Evolutionary conservation across 92 coral and sea anemone species (phyloP), one percentile per base, ranked within the genome.

Genomic region (Porites evermanni): DNA sequence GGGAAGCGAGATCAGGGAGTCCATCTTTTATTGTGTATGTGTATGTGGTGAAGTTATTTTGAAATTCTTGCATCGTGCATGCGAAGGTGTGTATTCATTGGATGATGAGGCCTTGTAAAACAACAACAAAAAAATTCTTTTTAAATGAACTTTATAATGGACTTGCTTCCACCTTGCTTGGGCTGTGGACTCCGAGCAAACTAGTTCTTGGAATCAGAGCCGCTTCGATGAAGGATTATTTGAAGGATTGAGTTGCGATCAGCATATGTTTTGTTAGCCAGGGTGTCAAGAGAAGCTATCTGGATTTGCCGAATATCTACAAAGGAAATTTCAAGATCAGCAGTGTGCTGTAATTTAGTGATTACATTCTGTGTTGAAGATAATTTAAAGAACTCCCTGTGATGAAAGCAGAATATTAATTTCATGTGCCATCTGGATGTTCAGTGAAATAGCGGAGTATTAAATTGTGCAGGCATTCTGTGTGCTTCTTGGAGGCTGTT

Each of bases 211-310:
- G 87, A 52, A 74, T 71, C 85, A 63, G 73, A 72, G 74, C 72
- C 61, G 6, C 87, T 83, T 73, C 79, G 19, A 47, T 12, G 74
- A 61, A 83, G 79, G 72, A 83, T 58, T 70, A 8, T 17, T 70
- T 19, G 77, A 58, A 81, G 67, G 64, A 69, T 70, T 81, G 53
- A 72, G 79, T 83, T 83, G 72, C 87, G 79, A 83, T 83, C 87
- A 74, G 79, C 79, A 72, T 83, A 53, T 83, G 64, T 83, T 83
- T 83, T 83, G 79, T 83, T 83, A 83, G 87, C 80, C 87, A 83
- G 87, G 87, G 73, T 10, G 8, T 73, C 7, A 23, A 38, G 24
- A 83, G 78, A 83, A 73, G 79, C n/a, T 72, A 8, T 23, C 69
- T 29, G 24, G 72, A 74, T 44, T 70, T 14, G 23, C 72, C 13